These are phyloP conservation scores for Oncorhynchus mykiss DNA, from an alignment of 2,113 vertebrate genomes.

Conservation along the genomic window DNA sequence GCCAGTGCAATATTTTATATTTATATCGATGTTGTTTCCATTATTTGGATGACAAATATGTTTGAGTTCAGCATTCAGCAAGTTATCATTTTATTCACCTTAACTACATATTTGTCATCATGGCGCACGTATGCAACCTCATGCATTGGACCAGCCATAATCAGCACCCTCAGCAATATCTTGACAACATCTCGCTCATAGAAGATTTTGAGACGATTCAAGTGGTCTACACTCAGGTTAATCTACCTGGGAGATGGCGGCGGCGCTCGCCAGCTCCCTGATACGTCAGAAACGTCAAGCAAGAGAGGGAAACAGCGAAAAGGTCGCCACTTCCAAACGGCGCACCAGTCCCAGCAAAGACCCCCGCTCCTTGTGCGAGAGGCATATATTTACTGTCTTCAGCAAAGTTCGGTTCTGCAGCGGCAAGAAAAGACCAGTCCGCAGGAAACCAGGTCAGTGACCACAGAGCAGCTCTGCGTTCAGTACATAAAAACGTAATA, in stretches of 20 bases:
- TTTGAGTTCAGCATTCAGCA: background rate
- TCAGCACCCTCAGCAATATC: background rate
- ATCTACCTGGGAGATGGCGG: constrained; percentile 79
- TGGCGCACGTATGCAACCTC: background rate
- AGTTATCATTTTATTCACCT: background rate
- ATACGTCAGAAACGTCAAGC: constrained; percentile 96
- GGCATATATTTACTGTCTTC: constrained; percentile 89
- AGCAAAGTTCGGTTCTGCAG: constrained; percentile 95
- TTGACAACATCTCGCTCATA: background rate
- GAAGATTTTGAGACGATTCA: background rate
- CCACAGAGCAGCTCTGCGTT: background rate
- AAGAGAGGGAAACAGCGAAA: constrained; percentile 89
- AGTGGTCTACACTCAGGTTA: background rate
- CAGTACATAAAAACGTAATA: background rate
- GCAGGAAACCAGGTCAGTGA: constrained; percentile 89
- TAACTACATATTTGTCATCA: background rate
- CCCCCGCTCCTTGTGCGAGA: constrained; percentile 82
- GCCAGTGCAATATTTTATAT: background rate
- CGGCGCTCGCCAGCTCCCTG: constrained; percentile 95
- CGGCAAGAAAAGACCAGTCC: constrained; percentile 86
- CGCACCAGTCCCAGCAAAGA: constrained; percentile 91
- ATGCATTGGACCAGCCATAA: constrained; percentile 3
- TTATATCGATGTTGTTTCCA: background rate
- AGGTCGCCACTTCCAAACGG: constrained; percentile 85
- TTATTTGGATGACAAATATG: background rate